A percentile compares a stretch with the other conserved stretches of the same genome.
Conservation (phyloP, 2,113 vertebrate genomes). For the Puffinus mauretanicus region DNA sequence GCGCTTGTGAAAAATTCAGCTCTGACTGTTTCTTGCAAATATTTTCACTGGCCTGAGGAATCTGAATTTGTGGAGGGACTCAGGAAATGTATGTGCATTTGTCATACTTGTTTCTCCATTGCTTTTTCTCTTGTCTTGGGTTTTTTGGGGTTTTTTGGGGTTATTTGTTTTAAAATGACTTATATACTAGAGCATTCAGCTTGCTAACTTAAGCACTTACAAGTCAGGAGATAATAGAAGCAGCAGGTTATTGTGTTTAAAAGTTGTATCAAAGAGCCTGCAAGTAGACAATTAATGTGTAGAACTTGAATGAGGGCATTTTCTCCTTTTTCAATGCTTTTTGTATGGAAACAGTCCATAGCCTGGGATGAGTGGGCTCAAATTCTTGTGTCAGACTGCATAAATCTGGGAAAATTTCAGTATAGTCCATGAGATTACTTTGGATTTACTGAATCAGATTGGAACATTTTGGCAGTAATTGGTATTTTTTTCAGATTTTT, state of each 20-base stretch:
- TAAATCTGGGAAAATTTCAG: neutral
- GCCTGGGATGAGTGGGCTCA: neutral
- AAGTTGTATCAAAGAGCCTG: neutral
- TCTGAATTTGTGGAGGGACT: neutral
- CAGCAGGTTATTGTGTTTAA: neutral
- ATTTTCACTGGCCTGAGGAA: neutral
- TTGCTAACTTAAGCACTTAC: neutral
- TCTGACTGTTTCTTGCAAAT: neutral
- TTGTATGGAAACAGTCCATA: neutral
- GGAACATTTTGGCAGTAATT: neutral
- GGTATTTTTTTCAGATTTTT: neutral
- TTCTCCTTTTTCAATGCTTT: neutral
- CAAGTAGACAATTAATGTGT: neutral
- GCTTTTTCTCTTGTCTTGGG: neutral
- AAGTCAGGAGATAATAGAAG: neutral
- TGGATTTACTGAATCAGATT: neutral
- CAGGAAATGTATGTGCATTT: neutral
- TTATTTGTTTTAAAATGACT: neutral
- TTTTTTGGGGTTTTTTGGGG: neutral
- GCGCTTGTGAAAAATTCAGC: neutral
- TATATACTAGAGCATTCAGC: neutral
- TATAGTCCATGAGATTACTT: neutral
- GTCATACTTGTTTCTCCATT: neutral
- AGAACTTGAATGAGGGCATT: neutral
- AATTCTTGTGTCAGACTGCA: neutral